These are phyloP conservation scores for Oppia nitens DNA, from an alignment of 1,140 invertebrate genomes.

Conservation along the genomic window DNA sequence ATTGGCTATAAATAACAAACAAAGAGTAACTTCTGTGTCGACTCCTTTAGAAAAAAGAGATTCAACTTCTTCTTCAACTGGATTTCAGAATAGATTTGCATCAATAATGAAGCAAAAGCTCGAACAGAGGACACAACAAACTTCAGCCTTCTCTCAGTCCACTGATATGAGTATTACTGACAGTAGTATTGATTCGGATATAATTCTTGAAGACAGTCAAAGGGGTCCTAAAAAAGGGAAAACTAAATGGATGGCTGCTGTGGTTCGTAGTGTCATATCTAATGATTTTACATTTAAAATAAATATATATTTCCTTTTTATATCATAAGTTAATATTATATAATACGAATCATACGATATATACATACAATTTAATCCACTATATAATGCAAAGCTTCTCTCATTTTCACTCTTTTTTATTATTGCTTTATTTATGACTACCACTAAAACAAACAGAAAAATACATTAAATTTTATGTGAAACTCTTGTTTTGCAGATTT, in stretches of 20 bases:
- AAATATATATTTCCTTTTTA: too few species aligned
- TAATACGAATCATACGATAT: too few species aligned
- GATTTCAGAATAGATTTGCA: constrained; percentile 13
- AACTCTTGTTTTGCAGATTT: too few species aligned
- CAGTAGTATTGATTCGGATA: background rate
- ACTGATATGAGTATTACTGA: background rate
- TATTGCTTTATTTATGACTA: too few species aligned
- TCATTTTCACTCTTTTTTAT: too few species aligned
- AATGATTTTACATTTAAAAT: too few species aligned
- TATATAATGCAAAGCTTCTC: too few species aligned
- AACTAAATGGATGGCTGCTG: constrained; percentile 16
- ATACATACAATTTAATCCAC: too few species aligned
- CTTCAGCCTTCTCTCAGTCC: background rate
- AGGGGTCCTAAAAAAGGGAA: background rate
- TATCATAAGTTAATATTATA: too few species aligned
- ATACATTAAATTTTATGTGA: too few species aligned
- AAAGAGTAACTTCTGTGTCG: background rate
- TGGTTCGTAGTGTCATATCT: constrained; percentile 6
- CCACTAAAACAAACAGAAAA: too few species aligned
- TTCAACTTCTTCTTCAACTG: background rate
- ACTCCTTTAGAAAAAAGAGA: background rate
- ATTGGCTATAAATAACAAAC: background rate
- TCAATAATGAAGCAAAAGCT: constrained; percentile 11
- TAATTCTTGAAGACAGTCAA: background rate
- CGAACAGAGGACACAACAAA: constrained; percentile 1